Percentiles rank a stretch among this genome's conserved stretches.
Evolutionary conservation across 2,797 vertebrate species (phyloP).

Genomic region (Apodemus agrarius): DNA sequence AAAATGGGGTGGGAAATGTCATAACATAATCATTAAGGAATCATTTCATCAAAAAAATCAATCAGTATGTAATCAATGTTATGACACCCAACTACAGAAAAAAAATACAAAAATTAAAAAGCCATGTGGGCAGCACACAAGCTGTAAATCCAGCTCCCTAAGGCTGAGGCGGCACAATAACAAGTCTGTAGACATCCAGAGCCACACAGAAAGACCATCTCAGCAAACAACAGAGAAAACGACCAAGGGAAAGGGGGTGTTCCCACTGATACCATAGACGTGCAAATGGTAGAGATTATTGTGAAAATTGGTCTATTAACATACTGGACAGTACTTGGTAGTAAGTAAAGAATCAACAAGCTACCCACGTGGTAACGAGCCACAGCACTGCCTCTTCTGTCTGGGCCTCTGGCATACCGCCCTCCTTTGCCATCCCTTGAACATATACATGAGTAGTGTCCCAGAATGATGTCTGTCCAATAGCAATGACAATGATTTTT

Average conservation of each 20-base stretch:
- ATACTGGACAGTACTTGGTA: background rate
- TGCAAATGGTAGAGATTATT: background rate
- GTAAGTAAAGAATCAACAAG: background rate
- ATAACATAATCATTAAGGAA: background rate
- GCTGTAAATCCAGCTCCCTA: background rate
- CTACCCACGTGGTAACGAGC: background rate
- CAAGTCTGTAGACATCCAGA: background rate
- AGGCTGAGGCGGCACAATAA: too few relatives aligned
- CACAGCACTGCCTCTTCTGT: background rate
- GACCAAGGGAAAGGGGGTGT: background rate
- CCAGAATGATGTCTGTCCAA: background rate
- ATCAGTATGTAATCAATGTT: too few relatives aligned
- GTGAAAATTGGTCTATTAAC: background rate
- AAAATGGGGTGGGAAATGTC: background rate
- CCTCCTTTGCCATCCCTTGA: background rate
- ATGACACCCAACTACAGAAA: background rate
- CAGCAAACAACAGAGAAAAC: background rate
- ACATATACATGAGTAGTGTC: too few relatives aligned
- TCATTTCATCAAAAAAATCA: background rate
- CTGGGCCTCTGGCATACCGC: background rate
- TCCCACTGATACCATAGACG: background rate
- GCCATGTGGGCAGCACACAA: background rate
- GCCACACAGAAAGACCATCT: background rate
- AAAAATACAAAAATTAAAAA: background rate
- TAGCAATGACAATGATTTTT: background rate